These are phyloP conservation scores for Antennarius striatus DNA, from an alignment of 2,113 vertebrate species.

Conservation along the genomic window DNA sequence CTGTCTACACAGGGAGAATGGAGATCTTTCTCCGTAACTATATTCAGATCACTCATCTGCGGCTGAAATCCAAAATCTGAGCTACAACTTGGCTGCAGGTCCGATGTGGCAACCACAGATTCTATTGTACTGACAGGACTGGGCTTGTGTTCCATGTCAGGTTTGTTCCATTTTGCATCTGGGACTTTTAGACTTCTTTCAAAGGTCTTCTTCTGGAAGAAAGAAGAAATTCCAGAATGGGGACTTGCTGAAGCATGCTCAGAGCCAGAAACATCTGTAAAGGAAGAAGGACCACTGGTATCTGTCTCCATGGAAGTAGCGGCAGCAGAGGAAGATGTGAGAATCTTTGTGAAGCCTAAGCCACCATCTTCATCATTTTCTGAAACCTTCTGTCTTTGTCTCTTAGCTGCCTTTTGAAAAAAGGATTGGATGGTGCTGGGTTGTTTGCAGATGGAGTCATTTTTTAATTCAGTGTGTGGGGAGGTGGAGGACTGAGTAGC, in stretches of 20 bases:
- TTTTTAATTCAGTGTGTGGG: slow-evolving; percentile 35
- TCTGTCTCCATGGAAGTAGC: slow-evolving; percentile 14
- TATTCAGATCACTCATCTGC: slow-evolving; percentile 3
- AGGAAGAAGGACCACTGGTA: neutral
- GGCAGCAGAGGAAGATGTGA: neutral
- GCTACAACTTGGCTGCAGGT: neutral
- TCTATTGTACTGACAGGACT: neutral
- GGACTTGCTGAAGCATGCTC: slow-evolving; percentile 10
- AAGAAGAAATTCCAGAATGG: slow-evolving; percentile 58
- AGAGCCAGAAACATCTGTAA: neutral
- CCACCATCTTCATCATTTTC: slow-evolving; percentile 7
- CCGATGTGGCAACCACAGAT: neutral
- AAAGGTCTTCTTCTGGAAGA: slow-evolving; percentile 71
- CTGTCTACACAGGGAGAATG: slow-evolving; percentile 9
- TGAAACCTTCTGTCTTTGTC: slow-evolving; percentile 61
- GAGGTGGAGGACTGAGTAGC: slow-evolving; percentile 36
- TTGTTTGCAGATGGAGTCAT: slow-evolving; percentile 47
- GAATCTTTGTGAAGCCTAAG: neutral
- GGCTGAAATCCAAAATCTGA: slow-evolving; percentile 7
- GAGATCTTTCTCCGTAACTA: neutral
- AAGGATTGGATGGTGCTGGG: slow-evolving; percentile 82
- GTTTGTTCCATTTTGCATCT: neutral
- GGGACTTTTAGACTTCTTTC: slow-evolving; percentile 40
- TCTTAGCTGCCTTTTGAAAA: slow-evolving; percentile 85
- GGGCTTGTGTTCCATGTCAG: neutral